phyloP scores from a whole-genome alignment of 2,113 vertebrate genomes.

The Silurus meridionalis region DNA sequence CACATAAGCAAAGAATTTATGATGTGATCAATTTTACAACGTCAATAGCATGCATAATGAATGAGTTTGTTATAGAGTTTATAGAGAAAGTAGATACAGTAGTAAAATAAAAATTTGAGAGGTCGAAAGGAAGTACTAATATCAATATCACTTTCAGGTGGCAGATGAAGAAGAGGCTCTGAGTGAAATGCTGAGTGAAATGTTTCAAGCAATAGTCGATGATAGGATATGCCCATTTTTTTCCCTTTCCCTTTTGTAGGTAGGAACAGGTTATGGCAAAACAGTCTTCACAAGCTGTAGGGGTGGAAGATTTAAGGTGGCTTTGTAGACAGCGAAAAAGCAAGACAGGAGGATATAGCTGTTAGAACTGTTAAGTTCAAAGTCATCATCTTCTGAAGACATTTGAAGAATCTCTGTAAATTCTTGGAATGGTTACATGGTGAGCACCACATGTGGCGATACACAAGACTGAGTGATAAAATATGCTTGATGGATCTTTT shows the following conservation, averaged over 20 bases:
- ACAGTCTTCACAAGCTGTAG: slow-evolving; percentile 6
- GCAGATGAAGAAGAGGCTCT: neutral
- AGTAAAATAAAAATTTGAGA: slow-evolving; percentile 13
- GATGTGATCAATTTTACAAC: neutral
- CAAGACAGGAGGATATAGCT: slow-evolving; percentile 30
- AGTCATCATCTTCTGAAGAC: slow-evolving; percentile 6
- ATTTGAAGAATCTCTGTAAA: slow-evolving; percentile 28
- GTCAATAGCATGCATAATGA: slow-evolving; percentile 32
- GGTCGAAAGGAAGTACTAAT: slow-evolving; percentile 14
- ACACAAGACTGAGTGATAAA: slow-evolving; percentile 26
- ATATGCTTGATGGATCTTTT: slow-evolving; percentile 19
- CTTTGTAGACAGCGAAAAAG: slow-evolving; percentile 27
- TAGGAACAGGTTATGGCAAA: neutral
- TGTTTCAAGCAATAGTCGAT: neutral
- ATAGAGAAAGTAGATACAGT: slow-evolving; percentile 6
- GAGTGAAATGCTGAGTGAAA: slow-evolving; percentile 25
- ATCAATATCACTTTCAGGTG: slow-evolving; percentile 26
- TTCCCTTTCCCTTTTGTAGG: neutral
- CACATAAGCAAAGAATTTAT: slow-evolving; percentile 27
- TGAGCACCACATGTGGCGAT: slow-evolving; percentile 27
- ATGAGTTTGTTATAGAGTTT: slow-evolving; percentile 20
- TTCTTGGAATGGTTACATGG: slow-evolving; percentile 28
- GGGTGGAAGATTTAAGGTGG: slow-evolving; percentile 19
- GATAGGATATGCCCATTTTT: neutral
- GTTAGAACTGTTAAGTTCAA: slow-evolving; percentile 30